These are phyloP conservation scores for Trachelus stipa DNA, from an alignment of 2,888 invertebrate species.

Conservation along the genomic window DNA sequence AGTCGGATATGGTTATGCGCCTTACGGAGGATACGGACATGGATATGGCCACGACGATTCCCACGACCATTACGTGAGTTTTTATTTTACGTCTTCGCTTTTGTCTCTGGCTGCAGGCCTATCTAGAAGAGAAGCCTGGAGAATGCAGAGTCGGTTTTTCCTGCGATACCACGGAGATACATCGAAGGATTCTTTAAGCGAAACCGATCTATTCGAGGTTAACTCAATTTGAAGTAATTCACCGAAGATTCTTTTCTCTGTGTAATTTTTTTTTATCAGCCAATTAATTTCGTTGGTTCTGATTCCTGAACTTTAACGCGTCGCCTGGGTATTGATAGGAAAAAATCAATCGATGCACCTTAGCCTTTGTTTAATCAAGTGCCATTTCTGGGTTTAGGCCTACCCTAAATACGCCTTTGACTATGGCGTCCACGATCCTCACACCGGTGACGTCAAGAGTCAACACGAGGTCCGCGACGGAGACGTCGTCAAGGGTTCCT, in stretches of 20 bases:
- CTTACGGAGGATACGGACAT: slow-evolving; percentile 16
- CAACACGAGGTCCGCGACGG: slow-evolving; percentile 63
- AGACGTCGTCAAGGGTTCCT: slow-evolving; percentile 63
- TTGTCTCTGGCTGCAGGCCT: neutral
- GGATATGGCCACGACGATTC: slow-evolving; percentile 13
- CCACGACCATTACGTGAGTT: slow-evolving; percentile 2
- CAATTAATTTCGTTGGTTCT: too few species aligned
- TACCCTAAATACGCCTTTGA: slow-evolving; percentile 62
- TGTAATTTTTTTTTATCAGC: too few species aligned
- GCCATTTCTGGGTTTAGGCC: slow-evolving; percentile 40
- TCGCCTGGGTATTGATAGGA: neutral
- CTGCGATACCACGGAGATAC: too few species aligned
- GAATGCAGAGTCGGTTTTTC: neutral
- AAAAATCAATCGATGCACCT: neutral
- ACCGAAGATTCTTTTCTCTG: too few species aligned
- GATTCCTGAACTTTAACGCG: neutral
- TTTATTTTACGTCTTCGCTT: neutral
- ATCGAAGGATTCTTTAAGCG: too few species aligned
- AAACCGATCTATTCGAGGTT: too few species aligned
- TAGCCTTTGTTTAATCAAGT: neutral
- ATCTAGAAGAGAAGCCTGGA: too few species aligned
- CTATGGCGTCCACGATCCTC: slow-evolving; percentile 62
- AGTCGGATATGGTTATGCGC: slow-evolving; percentile 32
- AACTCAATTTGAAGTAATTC: too few species aligned
- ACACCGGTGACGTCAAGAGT: slow-evolving; percentile 62